phyloP scores from a whole-genome alignment of 2,888 invertebrate species.

The Plebejus argus region DNA sequence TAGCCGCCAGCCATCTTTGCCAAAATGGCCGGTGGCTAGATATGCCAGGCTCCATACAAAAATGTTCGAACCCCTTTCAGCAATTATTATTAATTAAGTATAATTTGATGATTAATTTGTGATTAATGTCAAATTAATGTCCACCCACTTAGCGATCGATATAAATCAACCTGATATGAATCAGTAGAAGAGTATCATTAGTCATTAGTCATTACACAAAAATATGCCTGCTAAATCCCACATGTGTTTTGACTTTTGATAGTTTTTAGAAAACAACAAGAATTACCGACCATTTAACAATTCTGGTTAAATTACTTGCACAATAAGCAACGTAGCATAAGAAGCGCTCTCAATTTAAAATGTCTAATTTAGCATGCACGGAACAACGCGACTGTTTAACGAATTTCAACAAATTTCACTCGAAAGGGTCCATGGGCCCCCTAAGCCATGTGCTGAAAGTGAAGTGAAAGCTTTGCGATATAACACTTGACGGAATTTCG shows the following conservation, averaged over 20 bases:
- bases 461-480: constrained; percentile 16
- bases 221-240: no score
- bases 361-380: not conserved
- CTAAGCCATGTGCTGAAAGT: constrained; percentile 11
- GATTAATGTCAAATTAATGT: constrained; percentile 1
- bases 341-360: not conserved
- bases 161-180: not conserved
- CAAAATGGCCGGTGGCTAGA: no score
- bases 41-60: no score
- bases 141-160: not conserved
- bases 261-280: no score
- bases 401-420: not conserved
- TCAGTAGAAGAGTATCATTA: not conserved
- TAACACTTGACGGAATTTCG: constrained; percentile 8
- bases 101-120: not conserved
- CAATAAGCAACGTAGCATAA: not conserved
- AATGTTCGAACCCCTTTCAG: no score
- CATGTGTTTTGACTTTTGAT: no score
- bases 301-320: no score
- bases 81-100: not conserved
- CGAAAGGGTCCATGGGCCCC: not conserved
- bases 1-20: no score
- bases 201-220: no score
- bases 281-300: no score
- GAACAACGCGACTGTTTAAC: not conserved